Evolutionary conservation across 2,888 invertebrate species (phyloP), one percentile per base, ranked within the genome.

Genomic region (Frankliniella intonsa): DNA sequence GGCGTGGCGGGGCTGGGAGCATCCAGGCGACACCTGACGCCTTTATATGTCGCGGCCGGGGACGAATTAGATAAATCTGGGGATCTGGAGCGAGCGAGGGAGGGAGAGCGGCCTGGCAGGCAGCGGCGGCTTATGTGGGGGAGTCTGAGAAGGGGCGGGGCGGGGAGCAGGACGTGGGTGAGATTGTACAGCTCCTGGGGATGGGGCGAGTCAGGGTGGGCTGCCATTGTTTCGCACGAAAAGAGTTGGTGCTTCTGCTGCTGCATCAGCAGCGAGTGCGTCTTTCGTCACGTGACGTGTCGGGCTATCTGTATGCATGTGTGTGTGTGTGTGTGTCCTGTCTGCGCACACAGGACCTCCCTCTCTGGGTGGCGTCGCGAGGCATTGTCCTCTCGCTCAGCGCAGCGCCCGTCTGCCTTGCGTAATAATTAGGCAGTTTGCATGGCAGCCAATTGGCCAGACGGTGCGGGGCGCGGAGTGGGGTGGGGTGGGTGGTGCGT

Each of bases 401-500:
- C 38, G 38, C 38, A 3, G 38, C 5, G 38, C 38, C 38, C 38
- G 38, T 38, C 38, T 38, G 38, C 38, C 14, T 76, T 76, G 69
- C 25, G 69, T 76, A 76, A 76, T 76, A 76, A 76, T 76, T 76
- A 76, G 69, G 69, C 69, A 76, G 69, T 76, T 76, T 76, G 69
- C 69, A 76, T 76, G 69, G 69, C 22, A 55, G 69, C 3, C 69
- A 76, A 76, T 76, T 76, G 69, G 69, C 25, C 69, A 5, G 69
- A 55, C 14, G 55, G 17, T 1, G 17, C 11, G 11, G 62, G 14
- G 62, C 0, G 11, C 0, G 62, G 62, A 17, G 17, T 11, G 62
- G 14, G 62, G 14, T 17, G 14, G 17, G 14, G 62, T 17, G 14
- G 62, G 14, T 0, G 62, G n/a, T n/a, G 62, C 17, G 62, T 11